Conservation (phyloP, 1,140 invertebrate genomes). For the Paracyclopina nana region DNA sequence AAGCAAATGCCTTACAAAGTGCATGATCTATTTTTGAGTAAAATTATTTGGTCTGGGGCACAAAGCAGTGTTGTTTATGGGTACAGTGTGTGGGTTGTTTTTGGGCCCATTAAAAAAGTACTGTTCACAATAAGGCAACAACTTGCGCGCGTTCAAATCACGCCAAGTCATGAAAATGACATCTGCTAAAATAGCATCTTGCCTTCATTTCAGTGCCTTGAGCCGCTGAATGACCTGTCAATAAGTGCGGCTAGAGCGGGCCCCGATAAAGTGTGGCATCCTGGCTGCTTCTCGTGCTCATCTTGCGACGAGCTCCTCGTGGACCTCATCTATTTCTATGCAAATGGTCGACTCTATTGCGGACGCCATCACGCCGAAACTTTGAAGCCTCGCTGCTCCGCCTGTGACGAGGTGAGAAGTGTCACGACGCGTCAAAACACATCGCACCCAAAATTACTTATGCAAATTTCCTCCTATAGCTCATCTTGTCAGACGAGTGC, state of each 20-base stretch:
- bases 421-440: neutral
- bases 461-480: constrained; percentile 43
- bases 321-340: constrained; percentile 89
- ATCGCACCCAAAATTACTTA: too few relatives aligned
- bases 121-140: too few relatives aligned
- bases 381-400: constrained; percentile 80
- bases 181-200: neutral
- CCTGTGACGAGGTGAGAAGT: constrained; percentile 73
- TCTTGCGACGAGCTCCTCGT: constrained; percentile 85
- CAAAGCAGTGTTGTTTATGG: neutral
- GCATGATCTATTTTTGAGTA: too few relatives aligned
- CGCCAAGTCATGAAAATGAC: neutral
- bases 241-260: constrained; percentile 70
- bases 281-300: constrained; percentile 74
- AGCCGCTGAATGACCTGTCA: constrained; percentile 77
- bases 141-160: too few relatives aligned
- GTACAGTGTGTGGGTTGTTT: neutral
- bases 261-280: constrained; percentile 65
- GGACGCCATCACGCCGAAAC: constrained; percentile 90
- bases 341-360: constrained; percentile 68
- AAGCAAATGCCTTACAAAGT: too few relatives aligned
- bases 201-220: constrained; percentile 22
- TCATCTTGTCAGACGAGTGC: constrained; percentile 93
- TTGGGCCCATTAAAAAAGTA: too few relatives aligned
- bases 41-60: neutral